Percentiles rank a stretch among this genome's conserved stretches.
Evolutionary conservation across 2,113 vertebrate genomes (phyloP).

Genomic region (Amblyopsis rosae): DNA sequence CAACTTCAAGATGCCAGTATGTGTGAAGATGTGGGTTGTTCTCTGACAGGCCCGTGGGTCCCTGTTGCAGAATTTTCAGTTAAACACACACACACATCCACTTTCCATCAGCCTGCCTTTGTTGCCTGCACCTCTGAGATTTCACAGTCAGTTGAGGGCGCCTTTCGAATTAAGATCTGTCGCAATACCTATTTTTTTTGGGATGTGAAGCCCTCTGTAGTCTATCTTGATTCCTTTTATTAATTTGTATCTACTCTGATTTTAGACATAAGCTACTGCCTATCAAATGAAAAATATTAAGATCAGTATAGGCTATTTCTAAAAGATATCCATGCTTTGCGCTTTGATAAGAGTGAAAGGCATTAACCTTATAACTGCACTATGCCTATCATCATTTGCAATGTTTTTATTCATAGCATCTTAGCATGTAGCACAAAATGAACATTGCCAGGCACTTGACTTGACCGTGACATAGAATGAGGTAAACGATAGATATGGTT

Average conservation of each 20-base stretch:
- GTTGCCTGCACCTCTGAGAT: conserved; percentile 17
- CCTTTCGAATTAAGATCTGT: conserved; percentile 43
- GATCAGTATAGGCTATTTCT: too few relatives aligned
- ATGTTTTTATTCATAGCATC: conserved; percentile 25
- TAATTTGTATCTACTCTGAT: conserved; percentile 6
- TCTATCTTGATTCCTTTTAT: conserved; percentile 15
- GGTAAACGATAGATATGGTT: background rate
- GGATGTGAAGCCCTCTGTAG: conserved; percentile 39
- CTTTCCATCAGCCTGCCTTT: background rate
- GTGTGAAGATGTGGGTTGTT: too few relatives aligned
- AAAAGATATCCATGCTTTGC: too few relatives aligned
- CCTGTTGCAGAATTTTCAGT: too few relatives aligned
- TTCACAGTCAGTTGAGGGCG: conserved; percentile 16
- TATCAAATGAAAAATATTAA: too few relatives aligned
- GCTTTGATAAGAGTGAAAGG: background rate
- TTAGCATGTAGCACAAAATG: conserved; percentile 24
- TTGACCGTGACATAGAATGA: conserved; percentile 21
- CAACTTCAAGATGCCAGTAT: too few relatives aligned
- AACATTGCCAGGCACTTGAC: conserved; percentile 23
- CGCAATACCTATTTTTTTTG: conserved; percentile 24
- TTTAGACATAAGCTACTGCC: background rate
- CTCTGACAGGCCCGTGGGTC: background rate
- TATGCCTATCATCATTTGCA: conserved; percentile 11
- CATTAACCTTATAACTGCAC: conserved; percentile 17
- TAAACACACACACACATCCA: background rate